Conservation (phyloP, 2,113 vertebrate species). For the Cairina moschata region DNA sequence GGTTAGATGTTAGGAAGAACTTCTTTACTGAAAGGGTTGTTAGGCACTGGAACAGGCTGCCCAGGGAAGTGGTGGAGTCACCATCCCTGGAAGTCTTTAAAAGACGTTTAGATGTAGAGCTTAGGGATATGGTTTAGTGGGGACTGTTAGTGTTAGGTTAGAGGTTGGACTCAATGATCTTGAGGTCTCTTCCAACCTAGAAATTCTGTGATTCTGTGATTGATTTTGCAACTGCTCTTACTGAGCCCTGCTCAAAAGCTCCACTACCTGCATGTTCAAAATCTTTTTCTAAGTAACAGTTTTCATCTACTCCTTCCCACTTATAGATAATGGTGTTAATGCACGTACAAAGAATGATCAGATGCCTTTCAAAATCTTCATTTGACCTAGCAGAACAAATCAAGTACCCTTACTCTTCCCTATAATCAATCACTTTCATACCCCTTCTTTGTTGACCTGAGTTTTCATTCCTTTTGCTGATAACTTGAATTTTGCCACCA, state of each 20-base stretch:
- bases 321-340: background rate
- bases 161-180: too few species aligned
- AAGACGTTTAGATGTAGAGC: too few species aligned
- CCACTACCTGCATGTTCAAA: background rate
- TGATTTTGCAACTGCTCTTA: background rate
- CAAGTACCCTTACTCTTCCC: background rate
- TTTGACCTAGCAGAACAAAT: background rate
- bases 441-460: background rate
- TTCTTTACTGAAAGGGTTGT: too few species aligned
- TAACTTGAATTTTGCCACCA: background rate
- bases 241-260: background rate
- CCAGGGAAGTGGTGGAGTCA: too few species aligned
- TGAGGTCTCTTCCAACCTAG: too few species aligned
- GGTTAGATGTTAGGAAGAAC: too few species aligned
- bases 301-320: background rate
- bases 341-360: background rate
- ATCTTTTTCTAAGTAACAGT: background rate
- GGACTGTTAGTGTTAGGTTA: too few species aligned
- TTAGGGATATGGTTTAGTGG: too few species aligned
- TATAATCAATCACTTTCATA: background rate
- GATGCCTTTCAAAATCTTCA: background rate
- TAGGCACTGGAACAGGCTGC: too few species aligned
- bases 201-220: too few species aligned
- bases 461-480: background rate
- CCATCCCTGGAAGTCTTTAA: too few species aligned